These are phyloP conservation scores for Portunus trituberculatus DNA, from an alignment of 1,140 invertebrate genomes.

Conservation along the genomic window DNA sequence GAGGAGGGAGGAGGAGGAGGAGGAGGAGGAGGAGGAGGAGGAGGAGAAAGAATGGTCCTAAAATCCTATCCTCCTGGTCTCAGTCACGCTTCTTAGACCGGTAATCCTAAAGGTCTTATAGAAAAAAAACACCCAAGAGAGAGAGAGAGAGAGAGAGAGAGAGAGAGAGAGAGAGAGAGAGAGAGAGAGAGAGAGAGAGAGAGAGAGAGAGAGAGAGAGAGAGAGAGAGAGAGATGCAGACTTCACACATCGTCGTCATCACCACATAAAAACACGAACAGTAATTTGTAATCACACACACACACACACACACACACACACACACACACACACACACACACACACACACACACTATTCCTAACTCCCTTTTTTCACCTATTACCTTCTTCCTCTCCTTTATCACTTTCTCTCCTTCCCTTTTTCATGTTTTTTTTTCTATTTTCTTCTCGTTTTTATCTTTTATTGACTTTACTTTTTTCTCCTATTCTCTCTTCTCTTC, in stretches of 20 bases:
- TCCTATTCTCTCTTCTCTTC: background rate
- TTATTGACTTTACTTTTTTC: background rate
- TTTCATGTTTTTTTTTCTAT: background rate
- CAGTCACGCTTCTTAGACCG: background rate
- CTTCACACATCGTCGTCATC: background rate
- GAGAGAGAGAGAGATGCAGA: background rate
- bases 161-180: background rate
- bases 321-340: too few species aligned
- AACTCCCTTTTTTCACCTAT: too few species aligned
- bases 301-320: background rate
- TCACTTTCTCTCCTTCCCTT: too few species aligned
- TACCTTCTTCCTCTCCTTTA: too few species aligned
- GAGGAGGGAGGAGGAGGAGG: background rate
- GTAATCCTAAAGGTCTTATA: background rate
- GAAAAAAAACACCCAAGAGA: background rate
- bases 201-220: slow-evolving; percentile 20
- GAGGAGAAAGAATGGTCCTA: background rate
- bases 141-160: slow-evolving; percentile 15
- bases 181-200: slow-evolving; percentile 20
- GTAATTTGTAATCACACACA: background rate
- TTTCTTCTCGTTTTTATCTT: background rate
- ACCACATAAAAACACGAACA: background rate
- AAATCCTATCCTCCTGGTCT: background rate
- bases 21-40: slow-evolving; percentile 6
- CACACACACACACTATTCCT: too few species aligned